Evolutionary conservation across 2,113 vertebrate genomes (phyloP), one percentile per base, ranked within the genome.

Genomic region (Chionomys nivalis): DNA sequence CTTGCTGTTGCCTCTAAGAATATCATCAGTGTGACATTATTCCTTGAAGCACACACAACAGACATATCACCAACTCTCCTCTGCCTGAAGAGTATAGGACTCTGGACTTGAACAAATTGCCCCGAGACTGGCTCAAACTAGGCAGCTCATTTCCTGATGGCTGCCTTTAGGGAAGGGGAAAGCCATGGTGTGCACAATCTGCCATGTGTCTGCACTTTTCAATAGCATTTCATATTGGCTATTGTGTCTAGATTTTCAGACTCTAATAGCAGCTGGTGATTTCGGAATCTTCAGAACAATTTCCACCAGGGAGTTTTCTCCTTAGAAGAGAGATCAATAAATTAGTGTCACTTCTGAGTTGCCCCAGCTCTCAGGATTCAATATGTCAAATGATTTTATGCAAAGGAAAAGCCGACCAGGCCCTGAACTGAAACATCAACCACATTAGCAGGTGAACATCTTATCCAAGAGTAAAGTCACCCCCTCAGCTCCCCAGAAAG

Each of bases 1-100:
- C 97, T 97, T 97, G 47, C 89, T 97, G 94, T 93, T 96, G 91
- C 83, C 79, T 95, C 96, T 96, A 96, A 97, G 94, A 95, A 97
- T 96, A 78, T 88, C 92, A 87, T 76, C 89, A 83, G 49, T 66
- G 55, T 97, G 75, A 44, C 77, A 21, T 76, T 94, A 79, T 14
- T 90, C 24, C n/a, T 26, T 44, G n/a, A 61, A 82, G 12, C 9
- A 58, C 44, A 52, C 52, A 28, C 28, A 93, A 36, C n/a, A 88
- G 28, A 36, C 65, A 42, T 7, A 33, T 26, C 55, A 81, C 47
- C 86, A 72, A 31, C 11, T 39, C 90, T 77, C 79, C 42, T 55
- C 16, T 44, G 12, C 73, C 88, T 95, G 68, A 90, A 96, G 17
- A 26, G 61, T n/a, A 24, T 28, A 65, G 47, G 39, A 36, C 17